These are phyloP conservation scores for Dallia pectoralis DNA, from an alignment of 2,797 vertebrate species.

Conservation along the genomic window DNA sequence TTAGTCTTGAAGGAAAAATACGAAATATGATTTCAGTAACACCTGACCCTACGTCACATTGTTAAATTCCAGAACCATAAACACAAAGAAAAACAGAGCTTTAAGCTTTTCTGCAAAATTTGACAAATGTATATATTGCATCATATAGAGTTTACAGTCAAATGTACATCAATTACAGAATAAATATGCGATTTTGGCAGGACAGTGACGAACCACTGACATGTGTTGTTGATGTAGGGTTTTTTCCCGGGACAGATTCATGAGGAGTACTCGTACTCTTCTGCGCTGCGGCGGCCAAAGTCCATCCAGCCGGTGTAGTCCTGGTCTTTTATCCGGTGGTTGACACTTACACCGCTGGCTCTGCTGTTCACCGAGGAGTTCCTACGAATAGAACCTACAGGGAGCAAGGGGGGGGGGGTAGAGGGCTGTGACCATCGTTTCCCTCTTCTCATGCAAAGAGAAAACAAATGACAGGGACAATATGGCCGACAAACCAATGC, in stretches of 20 bases:
- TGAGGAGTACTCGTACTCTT: conserved; percentile 92
- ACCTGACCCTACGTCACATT: conserved; percentile 23
- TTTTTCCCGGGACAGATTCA: conserved; percentile 61
- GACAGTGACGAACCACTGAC: conserved; percentile 63
- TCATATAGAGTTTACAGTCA: conserved; percentile 82
- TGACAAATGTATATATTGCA: conserved; percentile 76
- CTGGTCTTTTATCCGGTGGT: conserved; percentile 90
- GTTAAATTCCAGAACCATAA: conserved; percentile 16
- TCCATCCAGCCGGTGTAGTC: conserved; percentile 99
- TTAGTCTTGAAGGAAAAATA: conserved; percentile 34
- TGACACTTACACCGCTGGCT: conserved; percentile 73
- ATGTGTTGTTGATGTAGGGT: conserved; percentile 39
- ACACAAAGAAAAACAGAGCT: conserved; percentile 37
- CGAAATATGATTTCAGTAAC: conserved; percentile 7
- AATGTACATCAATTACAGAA: conserved; percentile 83
- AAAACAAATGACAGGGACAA: conserved; percentile 5
- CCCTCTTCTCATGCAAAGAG: too few species aligned
- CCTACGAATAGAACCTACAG: conserved; percentile 81
- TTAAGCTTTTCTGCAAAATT: conserved; percentile 76
- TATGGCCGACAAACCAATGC: conserved; percentile 8
- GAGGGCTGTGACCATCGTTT: too few species aligned
- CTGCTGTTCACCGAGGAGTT: conserved; percentile 78
- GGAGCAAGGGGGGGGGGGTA: too few species aligned
- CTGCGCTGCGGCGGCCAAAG: conserved; percentile 91
- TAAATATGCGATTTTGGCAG: conserved; percentile 77